Conservation (phyloP, 2,113 vertebrate species). For the Bombycilla garrulus region DNA sequence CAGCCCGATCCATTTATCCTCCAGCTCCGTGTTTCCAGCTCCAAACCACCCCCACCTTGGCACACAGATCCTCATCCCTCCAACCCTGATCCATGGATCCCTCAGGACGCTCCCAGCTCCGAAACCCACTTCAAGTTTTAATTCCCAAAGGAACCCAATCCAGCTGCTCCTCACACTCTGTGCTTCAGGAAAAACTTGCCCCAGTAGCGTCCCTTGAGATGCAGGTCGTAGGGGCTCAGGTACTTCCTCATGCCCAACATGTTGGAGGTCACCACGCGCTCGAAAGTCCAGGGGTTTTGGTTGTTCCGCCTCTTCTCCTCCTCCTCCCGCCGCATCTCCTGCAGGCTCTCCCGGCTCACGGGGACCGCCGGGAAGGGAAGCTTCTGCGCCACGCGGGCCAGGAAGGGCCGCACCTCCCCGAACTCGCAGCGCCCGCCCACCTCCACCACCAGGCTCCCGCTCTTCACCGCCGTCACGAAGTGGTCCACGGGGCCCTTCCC, state of each 20-base stretch:
- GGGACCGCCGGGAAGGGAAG: constrained; percentile 87
- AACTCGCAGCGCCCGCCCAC: constrained; percentile 88
- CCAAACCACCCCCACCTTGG: not conserved
- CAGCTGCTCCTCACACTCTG: constrained; percentile 70
- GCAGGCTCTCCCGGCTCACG: constrained; percentile 79
- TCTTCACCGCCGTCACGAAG: constrained; percentile 87
- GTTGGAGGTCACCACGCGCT: constrained; percentile 77
- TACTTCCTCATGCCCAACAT: constrained; percentile 90
- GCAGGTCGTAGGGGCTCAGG: constrained; percentile 86
- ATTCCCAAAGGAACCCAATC: not conserved
- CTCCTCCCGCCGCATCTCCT: constrained; percentile 62
- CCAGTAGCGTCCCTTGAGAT: constrained; percentile 79
- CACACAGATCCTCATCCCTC: not conserved
- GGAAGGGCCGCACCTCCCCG: constrained; percentile 76
- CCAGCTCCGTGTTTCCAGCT: not conserved
- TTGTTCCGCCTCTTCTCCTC: constrained; percentile 77
- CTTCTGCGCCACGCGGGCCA: constrained; percentile 84
- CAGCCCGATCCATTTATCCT: not conserved
- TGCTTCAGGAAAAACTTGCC: constrained; percentile 85
- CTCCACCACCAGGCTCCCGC: constrained; percentile 84
- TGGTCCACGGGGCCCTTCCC: constrained; percentile 92
- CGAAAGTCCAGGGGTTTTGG: constrained; percentile 95
- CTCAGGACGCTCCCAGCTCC: not conserved
- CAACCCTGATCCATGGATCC: not conserved
- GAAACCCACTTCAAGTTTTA: not conserved